Evolutionary conservation across 2,113 vertebrate genomes (phyloP).

Genomic region (Pelmatolapia mariae): DNA sequence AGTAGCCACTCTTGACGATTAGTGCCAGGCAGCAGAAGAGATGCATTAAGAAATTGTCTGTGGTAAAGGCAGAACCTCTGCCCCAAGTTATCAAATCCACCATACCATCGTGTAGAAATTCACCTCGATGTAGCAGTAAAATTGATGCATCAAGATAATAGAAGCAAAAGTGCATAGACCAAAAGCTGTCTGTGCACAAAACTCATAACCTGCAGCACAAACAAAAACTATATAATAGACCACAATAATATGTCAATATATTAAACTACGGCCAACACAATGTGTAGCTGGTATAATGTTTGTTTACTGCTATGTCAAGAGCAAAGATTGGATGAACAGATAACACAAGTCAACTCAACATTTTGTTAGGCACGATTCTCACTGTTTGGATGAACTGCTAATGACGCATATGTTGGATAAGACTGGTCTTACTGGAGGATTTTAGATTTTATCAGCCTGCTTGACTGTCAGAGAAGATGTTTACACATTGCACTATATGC

Average conservation of each 20-base stretch:
- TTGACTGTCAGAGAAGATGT: not conserved
- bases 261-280: not conserved
- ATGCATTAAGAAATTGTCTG: constrained; percentile 38
- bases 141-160: constrained; percentile 18
- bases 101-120: not conserved
- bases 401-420: not conserved
- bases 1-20: constrained; percentile 61
- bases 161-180: not conserved
- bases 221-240: not conserved
- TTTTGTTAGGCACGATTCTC: not conserved
- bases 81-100: constrained; percentile 33
- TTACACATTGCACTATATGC: not conserved
- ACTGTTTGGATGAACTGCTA: not conserved
- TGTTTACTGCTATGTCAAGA: not conserved
- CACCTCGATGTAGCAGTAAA: not conserved
- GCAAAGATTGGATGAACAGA: not conserved
- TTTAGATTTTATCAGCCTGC: not conserved
- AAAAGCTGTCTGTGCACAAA: not conserved
- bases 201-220: not conserved
- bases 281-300: not conserved
- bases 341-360: not conserved
- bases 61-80: constrained; percentile 13
- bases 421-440: not conserved
- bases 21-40: constrained; percentile 41
- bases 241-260: not conserved